Base-by-base conservation (phyloP, 2,113 vertebrate genomes). In the Antechinus flavipes region DNA sequence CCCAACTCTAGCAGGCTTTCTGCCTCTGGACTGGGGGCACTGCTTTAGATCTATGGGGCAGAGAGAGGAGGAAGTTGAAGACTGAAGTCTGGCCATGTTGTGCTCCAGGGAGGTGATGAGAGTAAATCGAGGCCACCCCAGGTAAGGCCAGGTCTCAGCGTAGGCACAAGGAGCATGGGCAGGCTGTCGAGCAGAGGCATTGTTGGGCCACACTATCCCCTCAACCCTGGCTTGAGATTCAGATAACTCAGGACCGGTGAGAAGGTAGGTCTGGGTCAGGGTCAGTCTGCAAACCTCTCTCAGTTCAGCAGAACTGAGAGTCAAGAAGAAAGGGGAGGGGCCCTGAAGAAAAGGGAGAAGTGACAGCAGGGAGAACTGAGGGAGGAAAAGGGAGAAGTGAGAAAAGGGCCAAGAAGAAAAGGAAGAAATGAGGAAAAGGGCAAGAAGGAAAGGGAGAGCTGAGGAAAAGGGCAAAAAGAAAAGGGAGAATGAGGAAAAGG, bases 271-370 rank as follows among this genome's bases (percentile, higher is more conserved):
- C n/a, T 22, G n/a, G 42, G 68, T 42, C 68, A 23, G n/a, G 68
- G 19, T 84, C n/a, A n/a, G 61, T 68, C 61, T 68, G 30, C 61
- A 68, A 68, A 68, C 12, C 3, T 35, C 61, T 27, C 61, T 35
- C 30, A 35, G 35, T 84, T 84, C 68, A 84, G n/a, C n/a, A 84
- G 54, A 55, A 23, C 23, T 55, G 54, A 24, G 4, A 55, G 35
- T 22, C 11, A 90, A 94, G 90, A 89, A 95, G 46, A 93, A 97
- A 94, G 22, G 89, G 56, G 97, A 91, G 54, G 97, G 91, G 47
- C 47, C 47, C 14, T 11, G 52, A 54, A 9, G 14, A 54, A 54
- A 54, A 50, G 50, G 50, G 46, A 93, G 96, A 94, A 25, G 50
- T 7, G 50, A 91, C 54, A 97, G 91, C 10, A 6, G 52, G 3